Base-by-base conservation (phyloP, 2,113 vertebrate genomes). In the Varanus salvator region DNA sequence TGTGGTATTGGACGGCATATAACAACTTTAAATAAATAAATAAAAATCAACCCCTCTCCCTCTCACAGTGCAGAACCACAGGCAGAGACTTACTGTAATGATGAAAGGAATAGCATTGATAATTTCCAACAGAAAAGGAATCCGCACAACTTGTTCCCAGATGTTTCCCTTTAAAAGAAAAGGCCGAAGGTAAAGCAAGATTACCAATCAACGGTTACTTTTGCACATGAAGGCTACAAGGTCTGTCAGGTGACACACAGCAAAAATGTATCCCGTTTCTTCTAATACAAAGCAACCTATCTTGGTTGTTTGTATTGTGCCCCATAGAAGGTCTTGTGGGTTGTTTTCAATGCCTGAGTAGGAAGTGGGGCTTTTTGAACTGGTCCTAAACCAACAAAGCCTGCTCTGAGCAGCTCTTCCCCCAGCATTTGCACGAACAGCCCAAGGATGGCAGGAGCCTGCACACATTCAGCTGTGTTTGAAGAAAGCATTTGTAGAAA, bases 101-200 rank as follows among this genome's bases (percentile, higher is more conserved):
- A 98, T 97, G 95, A 98, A 98, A 76, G 98, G 98, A 87, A 98
- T 97, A 4, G 98, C 97, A 91, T 98, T 98, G 91, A 98, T 97
- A 93, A 98, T 96, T 97, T 98, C 98, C 96, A 98, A 94, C 72
- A 98, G 96, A 94, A 98, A 98, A 23, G 98, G 97, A 95, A 98
- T 96, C 92, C 97, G 96, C 93, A 98, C 96, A 92, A 98, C 96
- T 95, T 98, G 98, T 92, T 98, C 98, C 98, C 97, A 98, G 90
- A 98, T 97, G 94, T 98, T 98, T 93, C 98, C 98, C 98, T 98
- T 95, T 71, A 86, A 93, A 95, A 88, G 94, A 95, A 31, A 29
- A n/a, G 15, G 2, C 57, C 34, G 87, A 57, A 94, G 95, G 88
- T 3, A 93, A 94, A 85, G 38, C 15, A 71, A 69, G 68, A 75